Conservation (phyloP, 2,113 vertebrate genomes). For the Perca schrenkii region DNA sequence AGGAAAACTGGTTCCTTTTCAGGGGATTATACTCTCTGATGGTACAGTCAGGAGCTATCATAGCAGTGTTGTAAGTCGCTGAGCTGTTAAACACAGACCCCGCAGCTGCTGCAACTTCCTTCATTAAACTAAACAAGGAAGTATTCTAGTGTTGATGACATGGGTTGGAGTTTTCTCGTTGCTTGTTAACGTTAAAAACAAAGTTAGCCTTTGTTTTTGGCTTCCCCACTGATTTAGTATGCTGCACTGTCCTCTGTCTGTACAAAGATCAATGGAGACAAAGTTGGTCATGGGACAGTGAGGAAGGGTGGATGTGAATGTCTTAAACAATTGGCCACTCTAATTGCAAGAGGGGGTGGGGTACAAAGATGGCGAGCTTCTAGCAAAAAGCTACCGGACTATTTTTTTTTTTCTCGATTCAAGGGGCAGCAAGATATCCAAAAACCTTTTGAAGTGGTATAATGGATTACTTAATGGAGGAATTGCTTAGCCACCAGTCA, state of each 20-base stretch:
- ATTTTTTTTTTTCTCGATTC: background rate
- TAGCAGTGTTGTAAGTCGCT: background rate
- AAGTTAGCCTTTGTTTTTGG: background rate
- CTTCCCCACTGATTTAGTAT: background rate
- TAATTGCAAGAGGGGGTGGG: background rate
- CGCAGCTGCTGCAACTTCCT: constrained; percentile 16
- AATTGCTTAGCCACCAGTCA: background rate
- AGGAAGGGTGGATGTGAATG: background rate
- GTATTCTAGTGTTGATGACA: background rate
- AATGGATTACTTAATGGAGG: background rate
- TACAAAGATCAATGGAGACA: background rate
- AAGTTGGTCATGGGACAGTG: background rate
- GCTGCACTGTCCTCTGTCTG: background rate
- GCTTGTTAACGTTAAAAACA: background rate
- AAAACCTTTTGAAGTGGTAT: background rate
- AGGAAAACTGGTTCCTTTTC: background rate
- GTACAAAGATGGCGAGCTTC: background rate
- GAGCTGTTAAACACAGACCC: background rate
- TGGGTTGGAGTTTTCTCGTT: background rate
- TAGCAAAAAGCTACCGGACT: background rate
- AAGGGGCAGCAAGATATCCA: background rate
- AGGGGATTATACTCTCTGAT: background rate
- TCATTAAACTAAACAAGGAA: constrained; percentile 40
- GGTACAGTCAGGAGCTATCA: background rate
- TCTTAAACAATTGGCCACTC: background rate